Evolutionary conservation across 2,888 invertebrate species (phyloP).

Genomic region (Blastobasis adustella): DNA sequence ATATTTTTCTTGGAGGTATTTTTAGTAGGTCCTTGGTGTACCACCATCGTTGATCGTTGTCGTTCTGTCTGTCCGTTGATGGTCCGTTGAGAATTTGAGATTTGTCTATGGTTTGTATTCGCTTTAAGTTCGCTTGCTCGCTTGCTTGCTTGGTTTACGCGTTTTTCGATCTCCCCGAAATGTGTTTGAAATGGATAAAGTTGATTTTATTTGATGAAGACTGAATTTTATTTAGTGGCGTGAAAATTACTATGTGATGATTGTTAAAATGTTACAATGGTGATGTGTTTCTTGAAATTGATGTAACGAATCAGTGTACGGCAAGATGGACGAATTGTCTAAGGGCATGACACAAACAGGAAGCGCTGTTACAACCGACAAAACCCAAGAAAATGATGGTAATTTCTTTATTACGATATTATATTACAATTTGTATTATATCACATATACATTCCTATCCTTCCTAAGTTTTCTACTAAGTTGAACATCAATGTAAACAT

Average conservation of each 20-base stretch:
- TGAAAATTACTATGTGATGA: conserved; percentile 43
- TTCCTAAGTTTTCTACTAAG: too few relatives aligned
- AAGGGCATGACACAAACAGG: conserved; percentile 74
- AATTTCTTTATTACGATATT: conserved; percentile 21
- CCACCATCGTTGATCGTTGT: too few relatives aligned
- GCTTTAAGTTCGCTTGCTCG: background rate
- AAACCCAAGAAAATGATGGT: conserved; percentile 67
- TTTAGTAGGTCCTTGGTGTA: too few relatives aligned
- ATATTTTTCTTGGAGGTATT: too few relatives aligned
- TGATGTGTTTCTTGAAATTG: conserved; percentile 65
- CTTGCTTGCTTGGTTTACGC: conserved; percentile 3
- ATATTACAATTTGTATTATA: too few relatives aligned
- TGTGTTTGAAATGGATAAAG: conserved; percentile 59
- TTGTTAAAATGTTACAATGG: conserved; percentile 35
- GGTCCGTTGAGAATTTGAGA: too few relatives aligned
- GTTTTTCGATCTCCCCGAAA: conserved; percentile 19
- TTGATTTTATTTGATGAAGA: conserved; percentile 48
- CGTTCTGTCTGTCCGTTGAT: too few relatives aligned
- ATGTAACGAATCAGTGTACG: conserved; percentile 70
- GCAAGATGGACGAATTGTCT: conserved; percentile 75
- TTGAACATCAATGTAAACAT: too few relatives aligned
- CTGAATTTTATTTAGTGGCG: conserved; percentile 35
- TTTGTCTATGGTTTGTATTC: background rate
- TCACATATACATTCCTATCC: too few relatives aligned
- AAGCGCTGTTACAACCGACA: conserved; percentile 69